These are phyloP conservation scores for Tetraodon nigroviridis DNA, from an alignment of 2,113 vertebrate genomes.

Conservation along the genomic window DNA sequence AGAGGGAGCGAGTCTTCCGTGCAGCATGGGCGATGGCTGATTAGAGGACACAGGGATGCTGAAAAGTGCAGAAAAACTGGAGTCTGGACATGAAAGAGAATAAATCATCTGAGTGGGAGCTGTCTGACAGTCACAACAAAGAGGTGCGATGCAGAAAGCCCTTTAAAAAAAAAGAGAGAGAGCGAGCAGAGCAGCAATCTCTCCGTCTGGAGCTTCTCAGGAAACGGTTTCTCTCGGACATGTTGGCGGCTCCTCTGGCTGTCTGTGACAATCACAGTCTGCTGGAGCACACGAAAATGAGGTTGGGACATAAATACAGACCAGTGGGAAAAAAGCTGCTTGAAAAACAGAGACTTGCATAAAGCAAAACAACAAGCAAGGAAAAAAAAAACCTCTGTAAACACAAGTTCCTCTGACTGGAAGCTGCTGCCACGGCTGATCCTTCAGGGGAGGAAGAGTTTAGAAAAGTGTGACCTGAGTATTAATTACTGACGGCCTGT, in stretches of 20 bases:
- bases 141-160: constrained; percentile 8
- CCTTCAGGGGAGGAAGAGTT: constrained; percentile 17
- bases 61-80: constrained; percentile 9
- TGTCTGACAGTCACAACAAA: constrained; percentile 34
- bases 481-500: constrained; percentile 36
- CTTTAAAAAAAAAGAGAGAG: background rate
- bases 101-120: constrained; percentile 40
- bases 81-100: constrained; percentile 48
- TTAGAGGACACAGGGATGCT: constrained; percentile 8
- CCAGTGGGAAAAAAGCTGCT: constrained; percentile 1
- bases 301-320: constrained; percentile 8
- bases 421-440: constrained; percentile 14
- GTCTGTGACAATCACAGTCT: background rate
- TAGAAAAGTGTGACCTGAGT: constrained; percentile 18
- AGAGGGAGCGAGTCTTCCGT: constrained; percentile 8
- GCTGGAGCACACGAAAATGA: background rate
- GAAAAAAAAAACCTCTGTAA: constrained; percentile 2
- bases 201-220: constrained; percentile 13
- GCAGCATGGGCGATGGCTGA: constrained; percentile 1
- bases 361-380: background rate
- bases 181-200: background rate
- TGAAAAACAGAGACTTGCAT: constrained; percentile 2
- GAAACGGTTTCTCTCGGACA: constrained; percentile 8
- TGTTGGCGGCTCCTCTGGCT: background rate
- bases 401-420: constrained; percentile 3